Percentiles rank a stretch among this genome's conserved stretches.
phyloP scores from a whole-genome alignment of 2,888 invertebrate species.

The Eristalinus aeneus region DNA sequence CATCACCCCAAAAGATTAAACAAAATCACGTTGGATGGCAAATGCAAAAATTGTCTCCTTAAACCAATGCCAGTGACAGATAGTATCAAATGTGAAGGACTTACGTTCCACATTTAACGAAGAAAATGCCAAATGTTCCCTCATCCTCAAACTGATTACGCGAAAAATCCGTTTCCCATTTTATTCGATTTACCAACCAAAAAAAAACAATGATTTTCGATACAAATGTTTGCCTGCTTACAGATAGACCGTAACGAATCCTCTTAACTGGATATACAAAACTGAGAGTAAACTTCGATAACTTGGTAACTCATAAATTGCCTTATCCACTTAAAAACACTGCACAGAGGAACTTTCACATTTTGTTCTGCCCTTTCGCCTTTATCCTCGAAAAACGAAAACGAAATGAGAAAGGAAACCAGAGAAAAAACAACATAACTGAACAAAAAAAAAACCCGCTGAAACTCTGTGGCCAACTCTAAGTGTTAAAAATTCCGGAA shows the following conservation, averaged over 20 bases:
- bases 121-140: not conserved
- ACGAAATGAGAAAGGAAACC: not conserved
- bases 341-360: conserved; percentile 46
- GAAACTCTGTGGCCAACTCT: conserved; percentile 28
- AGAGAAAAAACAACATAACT: not conserved
- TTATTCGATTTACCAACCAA: not conserved
- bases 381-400: conserved; percentile 10
- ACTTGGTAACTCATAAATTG: conserved; percentile 80
- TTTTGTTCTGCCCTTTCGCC: conserved; percentile 34
- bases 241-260: conserved; percentile 46
- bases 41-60: too few relatives aligned
- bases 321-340: conserved; percentile 79
- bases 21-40: too few relatives aligned
- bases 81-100: too few relatives aligned
- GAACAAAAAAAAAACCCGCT: not conserved
- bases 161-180: not conserved
- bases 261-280: conserved; percentile 50
- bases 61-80: too few relatives aligned
- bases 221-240: conserved; percentile 28
- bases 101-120: not conserved
- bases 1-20: too few relatives aligned
- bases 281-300: conserved; percentile 49
- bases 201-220: conserved; percentile 23
- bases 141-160: not conserved
- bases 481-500: conserved; percentile 61